These are phyloP conservation scores for Troides helena DNA, from an alignment of 2,888 invertebrate species.

Conservation along the genomic window DNA sequence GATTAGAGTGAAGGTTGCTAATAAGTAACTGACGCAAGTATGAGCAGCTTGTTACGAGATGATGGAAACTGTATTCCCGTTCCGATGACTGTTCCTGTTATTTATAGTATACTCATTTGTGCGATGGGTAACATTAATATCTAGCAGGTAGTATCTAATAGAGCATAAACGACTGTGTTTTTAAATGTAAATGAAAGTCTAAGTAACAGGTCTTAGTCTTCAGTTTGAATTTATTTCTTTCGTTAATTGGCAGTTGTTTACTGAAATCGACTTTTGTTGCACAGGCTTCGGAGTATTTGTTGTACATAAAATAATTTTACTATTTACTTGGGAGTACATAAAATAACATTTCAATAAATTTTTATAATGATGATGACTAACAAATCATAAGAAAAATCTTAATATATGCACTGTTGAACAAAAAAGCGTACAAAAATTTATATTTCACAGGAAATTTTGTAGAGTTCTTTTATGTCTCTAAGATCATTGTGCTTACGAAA, in stretches of 20 bases:
- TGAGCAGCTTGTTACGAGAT: background rate
- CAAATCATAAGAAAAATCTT: too few relatives aligned
- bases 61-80: background rate
- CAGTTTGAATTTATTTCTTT: conserved; percentile 8
- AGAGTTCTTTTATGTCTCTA: too few relatives aligned
- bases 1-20: background rate
- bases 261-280: conserved; percentile 8
- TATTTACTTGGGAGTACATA: background rate
- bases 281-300: conserved; percentile 10
- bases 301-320: conserved; percentile 21
- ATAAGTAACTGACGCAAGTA: conserved; percentile 7
- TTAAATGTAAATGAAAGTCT: too few relatives aligned
- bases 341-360: background rate
- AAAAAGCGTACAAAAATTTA: too few relatives aligned
- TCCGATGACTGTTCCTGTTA: background rate
- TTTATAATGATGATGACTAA: background rate
- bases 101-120: background rate
- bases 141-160: too few relatives aligned
- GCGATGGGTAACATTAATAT: background rate
- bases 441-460: too few relatives aligned
- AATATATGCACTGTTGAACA: too few relatives aligned
- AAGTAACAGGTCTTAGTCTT: background rate
- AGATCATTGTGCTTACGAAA: too few relatives aligned
- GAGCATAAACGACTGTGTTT: too few relatives aligned
- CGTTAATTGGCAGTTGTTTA: conserved; percentile 21